Evolutionary conservation across 2,113 vertebrate genomes (phyloP).

Genomic region (Urocitellus parryii): DNA sequence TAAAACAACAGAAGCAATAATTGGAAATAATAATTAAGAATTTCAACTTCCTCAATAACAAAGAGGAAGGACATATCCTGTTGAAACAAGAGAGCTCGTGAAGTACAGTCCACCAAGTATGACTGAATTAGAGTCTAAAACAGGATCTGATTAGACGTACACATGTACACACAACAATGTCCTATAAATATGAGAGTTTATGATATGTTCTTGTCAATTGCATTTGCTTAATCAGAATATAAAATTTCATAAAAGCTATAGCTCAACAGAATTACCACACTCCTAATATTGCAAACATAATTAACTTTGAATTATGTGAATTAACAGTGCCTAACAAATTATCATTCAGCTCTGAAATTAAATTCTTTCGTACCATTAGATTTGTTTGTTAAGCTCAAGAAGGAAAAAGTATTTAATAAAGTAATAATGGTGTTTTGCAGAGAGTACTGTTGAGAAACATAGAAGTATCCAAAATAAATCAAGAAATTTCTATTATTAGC

Average conservation of each 20-base stretch:
- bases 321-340: constrained; percentile 92
- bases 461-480: constrained; percentile 86
- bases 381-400: constrained; percentile 91
- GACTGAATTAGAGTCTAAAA: constrained; percentile 40
- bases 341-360: constrained; percentile 92
- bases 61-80: not conserved
- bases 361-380: constrained; percentile 92
- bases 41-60: not conserved
- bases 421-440: constrained; percentile 86
- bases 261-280: constrained; percentile 87
- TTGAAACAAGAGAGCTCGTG: not conserved
- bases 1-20: not conserved
- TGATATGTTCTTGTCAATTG: constrained; percentile 76
- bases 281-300: constrained; percentile 90
- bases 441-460: constrained; percentile 85
- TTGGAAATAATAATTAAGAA: not conserved
- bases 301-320: constrained; percentile 93
- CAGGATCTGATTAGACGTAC: constrained; percentile 47
- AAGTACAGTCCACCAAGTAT: constrained; percentile 37
- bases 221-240: constrained; percentile 86
- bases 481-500: constrained; percentile 83
- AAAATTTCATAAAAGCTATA: constrained; percentile 88
- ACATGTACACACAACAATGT: constrained; percentile 55
- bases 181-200: constrained; percentile 57
- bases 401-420: constrained; percentile 91